phyloP scores from a whole-genome alignment of 2,113 vertebrate species.

The Gorsachius goisagi region DNA sequence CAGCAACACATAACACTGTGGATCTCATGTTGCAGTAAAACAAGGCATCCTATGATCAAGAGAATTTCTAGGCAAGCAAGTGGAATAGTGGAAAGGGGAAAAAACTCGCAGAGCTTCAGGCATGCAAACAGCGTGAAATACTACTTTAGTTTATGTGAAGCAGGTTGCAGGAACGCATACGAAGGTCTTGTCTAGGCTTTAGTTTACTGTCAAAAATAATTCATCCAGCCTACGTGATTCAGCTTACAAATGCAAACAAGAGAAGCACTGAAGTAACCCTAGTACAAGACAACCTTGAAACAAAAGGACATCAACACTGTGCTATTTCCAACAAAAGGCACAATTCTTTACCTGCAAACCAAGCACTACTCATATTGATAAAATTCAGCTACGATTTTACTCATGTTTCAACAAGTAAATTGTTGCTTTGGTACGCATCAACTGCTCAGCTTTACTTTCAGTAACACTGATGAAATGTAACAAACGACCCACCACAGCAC shows the following conservation, averaged over 20 bases:
- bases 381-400: too few species aligned
- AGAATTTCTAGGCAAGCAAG: not conserved
- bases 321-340: not conserved
- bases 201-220: not conserved
- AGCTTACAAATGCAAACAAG: not conserved
- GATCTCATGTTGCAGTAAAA: not conserved
- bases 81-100: not conserved
- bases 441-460: not conserved
- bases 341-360: not conserved
- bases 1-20: not conserved
- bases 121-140: not conserved
- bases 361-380: fast-evolving
- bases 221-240: not conserved
- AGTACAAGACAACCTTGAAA: not conserved
- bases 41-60: not conserved
- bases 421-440: not conserved
- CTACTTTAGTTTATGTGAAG: not conserved
- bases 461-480: not conserved
- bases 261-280: not conserved
- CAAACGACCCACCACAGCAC: not conserved
- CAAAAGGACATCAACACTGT: not conserved
- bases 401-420: not conserved
- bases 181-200: not conserved
- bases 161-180: fast-evolving
- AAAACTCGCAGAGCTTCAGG: not conserved